Conservation (phyloP, 2,797 vertebrate genomes). For the Scolopax rusticola region DNA sequence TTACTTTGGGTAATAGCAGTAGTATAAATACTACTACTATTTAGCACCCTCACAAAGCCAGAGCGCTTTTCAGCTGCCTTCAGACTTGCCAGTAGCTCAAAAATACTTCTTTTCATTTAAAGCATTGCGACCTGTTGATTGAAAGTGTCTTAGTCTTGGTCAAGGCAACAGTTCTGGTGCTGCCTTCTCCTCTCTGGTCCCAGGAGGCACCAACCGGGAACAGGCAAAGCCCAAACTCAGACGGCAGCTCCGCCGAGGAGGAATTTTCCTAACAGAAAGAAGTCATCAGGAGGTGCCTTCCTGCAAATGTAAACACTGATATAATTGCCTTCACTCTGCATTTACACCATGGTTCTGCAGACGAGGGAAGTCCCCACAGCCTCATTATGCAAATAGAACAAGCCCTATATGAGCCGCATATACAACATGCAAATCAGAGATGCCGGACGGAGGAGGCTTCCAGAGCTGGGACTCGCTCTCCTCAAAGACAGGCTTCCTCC, state of each 20-base stretch:
- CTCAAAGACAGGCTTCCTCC: neutral
- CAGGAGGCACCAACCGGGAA: neutral
- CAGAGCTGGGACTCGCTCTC: constrained; percentile 63
- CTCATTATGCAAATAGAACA: constrained; percentile 66
- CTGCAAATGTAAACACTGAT: constrained; percentile 27
- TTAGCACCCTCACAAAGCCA: accelerated
- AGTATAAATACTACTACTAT: too few species aligned
- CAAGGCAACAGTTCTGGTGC: neutral
- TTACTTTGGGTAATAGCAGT: too few species aligned
- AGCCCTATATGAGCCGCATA: neutral
- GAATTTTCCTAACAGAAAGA: constrained; percentile 7
- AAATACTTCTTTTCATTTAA: neutral
- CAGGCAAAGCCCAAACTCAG: neutral
- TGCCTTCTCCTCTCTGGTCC: accelerated
- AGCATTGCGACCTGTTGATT: neutral
- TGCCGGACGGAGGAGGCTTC: constrained; percentile 22
- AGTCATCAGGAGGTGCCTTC: constrained; percentile 37
- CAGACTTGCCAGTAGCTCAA: neutral
- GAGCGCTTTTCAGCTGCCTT: neutral
- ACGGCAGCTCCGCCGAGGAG: neutral
- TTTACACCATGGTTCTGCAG: constrained; percentile 23
- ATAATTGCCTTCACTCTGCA: constrained; percentile 50
- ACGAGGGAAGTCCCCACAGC: constrained; percentile 35
- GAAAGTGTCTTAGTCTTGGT: neutral
- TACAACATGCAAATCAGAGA: constrained; percentile 55